phyloP scores from a whole-genome alignment of 2,797 vertebrate genomes.

The Potorous gilbertii region DNA sequence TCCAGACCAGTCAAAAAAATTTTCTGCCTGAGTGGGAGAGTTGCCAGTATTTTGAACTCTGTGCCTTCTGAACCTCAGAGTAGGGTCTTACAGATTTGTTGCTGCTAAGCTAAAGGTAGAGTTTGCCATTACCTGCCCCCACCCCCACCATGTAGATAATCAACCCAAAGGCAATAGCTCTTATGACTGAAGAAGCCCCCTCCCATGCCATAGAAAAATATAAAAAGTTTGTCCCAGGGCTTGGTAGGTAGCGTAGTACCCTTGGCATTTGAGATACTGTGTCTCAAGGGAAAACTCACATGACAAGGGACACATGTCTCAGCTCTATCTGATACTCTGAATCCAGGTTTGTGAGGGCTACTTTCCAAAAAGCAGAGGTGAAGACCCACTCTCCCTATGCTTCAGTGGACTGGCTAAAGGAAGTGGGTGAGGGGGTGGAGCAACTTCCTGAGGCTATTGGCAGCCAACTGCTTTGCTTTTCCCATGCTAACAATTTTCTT shows the following conservation, averaged over 20 bases:
- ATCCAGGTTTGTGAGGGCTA: not conserved
- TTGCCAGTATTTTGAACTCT: not conserved
- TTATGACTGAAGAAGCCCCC: not conserved
- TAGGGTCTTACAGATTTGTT: not conserved
- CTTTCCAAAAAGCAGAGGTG: not conserved
- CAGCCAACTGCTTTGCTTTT: not conserved
- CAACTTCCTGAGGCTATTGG: not conserved
- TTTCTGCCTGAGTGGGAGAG: not conserved
- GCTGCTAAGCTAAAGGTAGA: not conserved
- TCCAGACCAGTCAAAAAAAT: not conserved
- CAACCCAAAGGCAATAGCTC: not conserved
- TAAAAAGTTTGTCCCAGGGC: not conserved
- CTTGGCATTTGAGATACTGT: not conserved
- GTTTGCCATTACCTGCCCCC: not conserved
- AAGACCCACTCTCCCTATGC: not conserved
- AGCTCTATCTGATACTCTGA: not conserved
- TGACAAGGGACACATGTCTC: not conserved
- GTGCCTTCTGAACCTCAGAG: not conserved
- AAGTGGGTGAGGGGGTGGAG: not conserved
- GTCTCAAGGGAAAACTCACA: not conserved
- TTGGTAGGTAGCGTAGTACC: not conserved
- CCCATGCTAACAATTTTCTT: not conserved
- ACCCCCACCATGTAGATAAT: not conserved
- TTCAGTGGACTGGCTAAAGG: not conserved
- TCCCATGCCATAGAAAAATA: not conserved